Evolutionary conservation across 1,140 invertebrate genomes (phyloP), one percentile per base, ranked within the genome.

Genomic region (Conus ventricosus): DNA sequence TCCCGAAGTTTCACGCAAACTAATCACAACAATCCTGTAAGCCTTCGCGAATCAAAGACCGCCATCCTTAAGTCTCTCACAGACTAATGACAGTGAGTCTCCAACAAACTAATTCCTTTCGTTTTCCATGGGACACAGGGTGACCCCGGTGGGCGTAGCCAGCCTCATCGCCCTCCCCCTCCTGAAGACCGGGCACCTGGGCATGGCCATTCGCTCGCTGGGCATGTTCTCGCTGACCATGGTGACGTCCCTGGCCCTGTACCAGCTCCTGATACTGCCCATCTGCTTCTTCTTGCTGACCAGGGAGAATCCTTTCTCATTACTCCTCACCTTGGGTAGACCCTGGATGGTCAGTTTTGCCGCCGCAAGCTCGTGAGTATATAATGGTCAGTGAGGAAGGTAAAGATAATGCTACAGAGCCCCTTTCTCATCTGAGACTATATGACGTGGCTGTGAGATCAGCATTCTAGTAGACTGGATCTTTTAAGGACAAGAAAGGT

Each of bases 141-240:
- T 98, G 88, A 98, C 98, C 2, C 98, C 98, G 3, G 92, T 99
- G 54, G 98, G 98, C 60, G 97, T 99, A 84, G 97, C 97, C 89
- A 98, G 97, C 85, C 97, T 99, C 25, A 99, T 99, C 90, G 97
- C 97, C 84, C 97, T 97, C 25, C 98, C 98, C 95, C 97, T 99
- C 90, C 96, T 98, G 4, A 97, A 96, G 60, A 97, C 99, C 23
- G 96, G 96, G 63, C 96, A 99, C 95, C 96, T 99, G 85, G 96
- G 8, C 17, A 95, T 97, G 91, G 97, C 98, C 80, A 97, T 98
- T 95, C 96, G 97, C 11, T 97, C 98, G 93, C 96, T 99, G 27
- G 97, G 97, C 1, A 97, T 98, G 96, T 99, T 98, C 95, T 95
- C 98, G 91, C 95, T 97, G 27, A 98, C 98, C 7, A 97, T 98